These are phyloP conservation scores for Latheticus oryzae DNA, from an alignment of 2,888 invertebrate genomes.

Conservation along the genomic window DNA sequence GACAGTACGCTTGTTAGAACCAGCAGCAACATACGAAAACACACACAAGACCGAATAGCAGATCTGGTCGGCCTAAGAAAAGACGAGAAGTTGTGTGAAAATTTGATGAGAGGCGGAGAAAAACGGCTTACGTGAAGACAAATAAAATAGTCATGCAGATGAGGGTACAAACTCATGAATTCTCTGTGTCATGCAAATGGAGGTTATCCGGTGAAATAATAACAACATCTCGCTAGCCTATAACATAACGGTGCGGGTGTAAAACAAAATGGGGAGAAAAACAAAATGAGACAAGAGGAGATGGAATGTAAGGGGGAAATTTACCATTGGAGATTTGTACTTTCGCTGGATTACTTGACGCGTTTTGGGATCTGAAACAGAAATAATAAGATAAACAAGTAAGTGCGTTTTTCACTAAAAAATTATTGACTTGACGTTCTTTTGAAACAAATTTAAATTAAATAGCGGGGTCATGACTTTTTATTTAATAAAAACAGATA, in stretches of 20 bases:
- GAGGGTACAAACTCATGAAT: constrained; percentile 49
- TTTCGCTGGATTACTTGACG: constrained; percentile 95
- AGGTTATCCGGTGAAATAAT: constrained; percentile 83
- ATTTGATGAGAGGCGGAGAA: constrained; percentile 5
- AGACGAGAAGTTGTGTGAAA: constrained; percentile 3
- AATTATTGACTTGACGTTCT: no score
- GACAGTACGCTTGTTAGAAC: constrained; percentile 71
- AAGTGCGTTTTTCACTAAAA: no score
- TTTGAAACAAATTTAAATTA: no score
- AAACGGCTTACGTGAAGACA: constrained; percentile 29
- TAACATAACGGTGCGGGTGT: constrained; percentile 68
- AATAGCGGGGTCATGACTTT: no score
- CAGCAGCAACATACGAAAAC: constrained; percentile 98
- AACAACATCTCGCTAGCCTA: constrained; percentile 82
- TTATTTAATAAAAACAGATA: no score
- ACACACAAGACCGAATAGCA: constrained; percentile 99
- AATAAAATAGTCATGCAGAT: constrained; percentile 52
- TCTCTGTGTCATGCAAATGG: constrained; percentile 73
- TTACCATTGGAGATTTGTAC: constrained; percentile 98
- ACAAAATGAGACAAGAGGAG: constrained; percentile 9
- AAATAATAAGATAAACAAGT: constrained; percentile 43
- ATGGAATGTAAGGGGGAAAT: constrained; percentile 56
- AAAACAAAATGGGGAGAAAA: constrained; percentile 54
- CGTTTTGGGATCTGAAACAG: constrained; percentile 93
- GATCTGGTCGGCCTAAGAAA: constrained; percentile 93